Percentiles rank a stretch among this genome's conserved stretches.
These are phyloP conservation scores for Linnaemya vulpina DNA, from an alignment of 2,888 invertebrate genomes.

Conservation along the genomic window DNA sequence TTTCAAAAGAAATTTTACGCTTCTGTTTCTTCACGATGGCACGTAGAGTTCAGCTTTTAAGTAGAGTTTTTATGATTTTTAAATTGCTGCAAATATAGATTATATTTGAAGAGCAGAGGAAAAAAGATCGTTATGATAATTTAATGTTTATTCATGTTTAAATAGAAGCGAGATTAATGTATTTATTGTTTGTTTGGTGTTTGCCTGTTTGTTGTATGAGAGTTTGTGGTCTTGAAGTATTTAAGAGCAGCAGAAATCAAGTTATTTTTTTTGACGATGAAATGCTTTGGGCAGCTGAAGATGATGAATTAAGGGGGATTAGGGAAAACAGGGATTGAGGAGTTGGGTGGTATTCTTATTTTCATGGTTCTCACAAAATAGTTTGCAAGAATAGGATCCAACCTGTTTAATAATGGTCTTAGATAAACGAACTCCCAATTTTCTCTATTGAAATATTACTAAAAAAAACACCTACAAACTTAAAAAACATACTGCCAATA, in stretches of 20 bases:
- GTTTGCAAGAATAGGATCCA: no score
- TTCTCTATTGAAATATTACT: no score
- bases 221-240: neutral
- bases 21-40: constrained; percentile 31
- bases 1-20: constrained; percentile 10
- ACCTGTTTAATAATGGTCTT: no score
- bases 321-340: no score
- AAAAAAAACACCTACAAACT: no score
- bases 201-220: no score
- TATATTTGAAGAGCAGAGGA: neutral
- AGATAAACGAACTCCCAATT: no score
- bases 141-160: constrained; percentile 55
- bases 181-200: neutral
- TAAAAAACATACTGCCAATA: neutral
- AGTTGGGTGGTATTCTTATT: no score
- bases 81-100: constrained; percentile 11
- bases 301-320: no score
- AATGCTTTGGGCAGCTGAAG: no score
- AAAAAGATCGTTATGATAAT: constrained; percentile 21
- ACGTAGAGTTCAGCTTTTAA: constrained; percentile 37
- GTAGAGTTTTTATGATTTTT: constrained; percentile 51
- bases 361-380: no score
- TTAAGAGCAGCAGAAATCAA: neutral
- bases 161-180: constrained; percentile 9
- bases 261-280: no score